Conservation (phyloP, 2,888 invertebrate genomes). For the Platycheirus rosarum region DNA sequence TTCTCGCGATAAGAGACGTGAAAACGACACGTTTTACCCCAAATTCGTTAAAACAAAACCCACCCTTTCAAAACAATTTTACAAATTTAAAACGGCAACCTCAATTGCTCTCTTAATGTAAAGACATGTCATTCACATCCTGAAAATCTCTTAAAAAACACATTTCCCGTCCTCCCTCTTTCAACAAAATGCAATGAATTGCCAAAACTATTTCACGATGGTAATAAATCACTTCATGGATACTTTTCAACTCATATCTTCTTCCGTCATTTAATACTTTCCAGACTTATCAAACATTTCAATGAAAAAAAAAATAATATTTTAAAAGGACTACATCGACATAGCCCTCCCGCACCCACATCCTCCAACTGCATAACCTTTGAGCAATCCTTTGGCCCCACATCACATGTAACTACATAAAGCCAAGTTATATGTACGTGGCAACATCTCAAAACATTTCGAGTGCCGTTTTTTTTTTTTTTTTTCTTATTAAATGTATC, state of each 20-base stretch:
- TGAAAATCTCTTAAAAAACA: too few relatives aligned
- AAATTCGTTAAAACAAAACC: too few relatives aligned
- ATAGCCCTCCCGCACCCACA: conserved; percentile 15
- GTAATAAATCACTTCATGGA: conserved; percentile 62
- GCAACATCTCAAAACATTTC: conserved; percentile 60
- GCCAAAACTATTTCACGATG: conserved; percentile 30
- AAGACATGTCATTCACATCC: too few relatives aligned
- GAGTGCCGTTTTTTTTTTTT: conserved; percentile 24
- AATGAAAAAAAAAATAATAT: conserved; percentile 36
- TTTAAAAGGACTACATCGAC: conserved; percentile 23
- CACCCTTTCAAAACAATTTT: too few relatives aligned
- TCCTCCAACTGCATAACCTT: conserved; percentile 55
- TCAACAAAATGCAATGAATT: conserved; percentile 41
- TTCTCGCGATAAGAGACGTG: too few relatives aligned
- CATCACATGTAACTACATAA: conserved; percentile 47
- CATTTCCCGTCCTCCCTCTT: too few relatives aligned
- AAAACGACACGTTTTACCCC: too few relatives aligned
- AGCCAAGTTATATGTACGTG: conserved; percentile 49
- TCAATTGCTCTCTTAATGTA: too few relatives aligned
- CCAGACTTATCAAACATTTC: conserved; percentile 32
- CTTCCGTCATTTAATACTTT: conserved; percentile 36
- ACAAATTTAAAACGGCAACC: too few relatives aligned
- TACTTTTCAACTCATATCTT: conserved; percentile 54
- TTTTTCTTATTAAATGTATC: conserved; percentile 57
- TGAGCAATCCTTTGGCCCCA: conserved; percentile 38